Conservation (phyloP, 1,140 invertebrate species). For the Meloidogyne hapla region DNA sequence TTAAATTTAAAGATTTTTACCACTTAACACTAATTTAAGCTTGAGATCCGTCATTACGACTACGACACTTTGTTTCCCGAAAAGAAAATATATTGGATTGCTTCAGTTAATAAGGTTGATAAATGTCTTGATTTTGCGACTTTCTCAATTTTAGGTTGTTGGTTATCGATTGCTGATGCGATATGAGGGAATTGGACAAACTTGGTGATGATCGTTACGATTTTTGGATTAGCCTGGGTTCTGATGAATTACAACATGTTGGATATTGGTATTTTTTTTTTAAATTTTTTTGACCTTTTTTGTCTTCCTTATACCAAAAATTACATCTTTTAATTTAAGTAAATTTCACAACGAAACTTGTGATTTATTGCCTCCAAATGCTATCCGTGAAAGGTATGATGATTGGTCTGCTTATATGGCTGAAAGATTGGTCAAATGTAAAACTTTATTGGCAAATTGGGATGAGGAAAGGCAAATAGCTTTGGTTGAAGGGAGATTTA, state of each 20-base stretch:
- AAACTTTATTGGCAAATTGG: slow-evolving; percentile 26
- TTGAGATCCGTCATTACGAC: slow-evolving; percentile 38
- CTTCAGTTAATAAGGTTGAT: slow-evolving; percentile 23
- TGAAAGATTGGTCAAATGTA: slow-evolving; percentile 10
- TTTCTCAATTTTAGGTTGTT: slow-evolving; percentile 28
- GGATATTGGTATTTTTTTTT: slow-evolving; percentile 33
- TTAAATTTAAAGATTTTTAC: not conserved
- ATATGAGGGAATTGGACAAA: slow-evolving; percentile 28
- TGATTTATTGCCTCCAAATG: slow-evolving; percentile 34
- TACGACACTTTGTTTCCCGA: slow-evolving; percentile 23
- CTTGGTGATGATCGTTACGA: slow-evolving; percentile 31
- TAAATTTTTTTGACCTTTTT: too few relatives aligned
- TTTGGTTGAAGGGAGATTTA: slow-evolving; percentile 34
- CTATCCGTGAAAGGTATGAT: slow-evolving; percentile 18
- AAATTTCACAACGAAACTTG: slow-evolving; percentile 10
- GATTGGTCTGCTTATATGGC: slow-evolving; percentile 31
- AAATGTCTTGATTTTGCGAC: not conserved
- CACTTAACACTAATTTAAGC: slow-evolving; percentile 5
- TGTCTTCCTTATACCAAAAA: too few relatives aligned
- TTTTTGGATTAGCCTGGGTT: slow-evolving; percentile 47
- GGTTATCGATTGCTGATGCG: slow-evolving; percentile 37
- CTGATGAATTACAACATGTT: slow-evolving; percentile 31
- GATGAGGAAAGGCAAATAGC: slow-evolving; percentile 14
- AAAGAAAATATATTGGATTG: slow-evolving; percentile 38
- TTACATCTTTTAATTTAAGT: too few relatives aligned